These are phyloP conservation scores for Dryocosmus kuriphilus DNA, from an alignment of 2,888 invertebrate species.

Conservation along the genomic window DNA sequence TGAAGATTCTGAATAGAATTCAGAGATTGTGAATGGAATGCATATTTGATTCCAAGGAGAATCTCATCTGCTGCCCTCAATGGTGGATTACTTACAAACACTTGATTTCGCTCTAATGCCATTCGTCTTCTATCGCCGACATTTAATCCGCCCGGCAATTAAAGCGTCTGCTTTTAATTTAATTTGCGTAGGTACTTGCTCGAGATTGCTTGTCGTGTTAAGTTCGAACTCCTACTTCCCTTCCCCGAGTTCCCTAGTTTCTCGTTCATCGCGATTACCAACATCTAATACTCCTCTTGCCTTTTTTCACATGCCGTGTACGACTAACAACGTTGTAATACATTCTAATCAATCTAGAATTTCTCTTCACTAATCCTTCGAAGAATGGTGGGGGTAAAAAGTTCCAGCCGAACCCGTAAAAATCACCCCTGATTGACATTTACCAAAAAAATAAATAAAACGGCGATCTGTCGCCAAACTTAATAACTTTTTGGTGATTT, in stretches of 20 bases:
- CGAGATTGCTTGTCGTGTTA: conserved; percentile 38
- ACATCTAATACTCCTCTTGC: conserved; percentile 8
- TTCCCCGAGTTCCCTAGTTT: conserved; percentile 16
- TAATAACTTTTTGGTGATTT: no score
- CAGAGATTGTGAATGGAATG: not conserved
- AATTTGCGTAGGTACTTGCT: conserved; percentile 37
- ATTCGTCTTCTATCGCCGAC: conserved; percentile 32
- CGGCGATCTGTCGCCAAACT: no score
- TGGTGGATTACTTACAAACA: conserved; percentile 9
- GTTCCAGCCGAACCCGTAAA: no score
- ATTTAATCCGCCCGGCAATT: conserved; percentile 39
- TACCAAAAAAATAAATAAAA: no score
- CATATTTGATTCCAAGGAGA: conserved; percentile 6
- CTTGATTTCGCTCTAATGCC: conserved; percentile 21
- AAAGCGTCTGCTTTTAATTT: conserved; percentile 39
- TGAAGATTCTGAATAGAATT: not conserved
- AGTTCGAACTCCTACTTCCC: conserved; percentile 16
- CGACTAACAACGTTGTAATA: no score
- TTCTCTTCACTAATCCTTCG: no score
- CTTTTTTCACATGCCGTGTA: conserved; percentile 50
- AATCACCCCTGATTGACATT: no score
- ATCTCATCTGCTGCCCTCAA: conserved; percentile 22
- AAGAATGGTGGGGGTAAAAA: no score
- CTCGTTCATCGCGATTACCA: conserved; percentile 20
- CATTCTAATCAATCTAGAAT: no score